Conservation (phyloP, 2,113 vertebrate species). For the Atrichornis clamosus region DNA sequence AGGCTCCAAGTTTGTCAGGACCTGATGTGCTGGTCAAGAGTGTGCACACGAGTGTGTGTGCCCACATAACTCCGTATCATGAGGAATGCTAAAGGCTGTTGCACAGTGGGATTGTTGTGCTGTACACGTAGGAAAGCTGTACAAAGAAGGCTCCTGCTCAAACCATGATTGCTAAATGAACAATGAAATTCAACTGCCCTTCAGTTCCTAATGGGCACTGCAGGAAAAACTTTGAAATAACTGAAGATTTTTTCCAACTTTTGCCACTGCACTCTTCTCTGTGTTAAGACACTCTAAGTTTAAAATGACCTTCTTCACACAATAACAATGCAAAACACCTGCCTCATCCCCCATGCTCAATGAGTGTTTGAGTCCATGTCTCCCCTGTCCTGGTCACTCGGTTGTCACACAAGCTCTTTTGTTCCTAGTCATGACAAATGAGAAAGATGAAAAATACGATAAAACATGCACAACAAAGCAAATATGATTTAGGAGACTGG, state of each 20-base stretch:
- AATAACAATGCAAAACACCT: neutral
- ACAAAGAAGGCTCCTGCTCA: neutral
- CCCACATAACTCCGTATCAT: neutral
- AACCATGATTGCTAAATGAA: neutral
- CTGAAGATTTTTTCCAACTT: neutral
- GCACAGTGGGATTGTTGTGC: neutral
- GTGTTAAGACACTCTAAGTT: neutral
- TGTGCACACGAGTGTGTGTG: neutral
- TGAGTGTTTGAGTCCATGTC: neutral
- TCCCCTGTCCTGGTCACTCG: neutral
- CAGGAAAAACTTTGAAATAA: neutral
- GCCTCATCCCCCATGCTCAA: neutral
- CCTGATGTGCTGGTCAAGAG: neutral
- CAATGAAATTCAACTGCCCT: neutral
- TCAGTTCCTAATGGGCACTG: neutral
- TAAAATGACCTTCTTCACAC: neutral
- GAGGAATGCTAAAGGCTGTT: neutral
- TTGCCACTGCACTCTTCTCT: neutral
- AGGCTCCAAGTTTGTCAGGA: neutral
- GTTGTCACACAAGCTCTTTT: neutral
- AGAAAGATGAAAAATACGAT: neutral
- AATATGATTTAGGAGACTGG: neutral
- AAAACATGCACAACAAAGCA: neutral
- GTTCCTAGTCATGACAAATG: neutral
- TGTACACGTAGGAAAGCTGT: neutral